Percentiles rank a stretch among this genome's conserved stretches.
phyloP scores from a whole-genome alignment of 1,140 invertebrate species.

The Nasonia giraulti region DNA sequence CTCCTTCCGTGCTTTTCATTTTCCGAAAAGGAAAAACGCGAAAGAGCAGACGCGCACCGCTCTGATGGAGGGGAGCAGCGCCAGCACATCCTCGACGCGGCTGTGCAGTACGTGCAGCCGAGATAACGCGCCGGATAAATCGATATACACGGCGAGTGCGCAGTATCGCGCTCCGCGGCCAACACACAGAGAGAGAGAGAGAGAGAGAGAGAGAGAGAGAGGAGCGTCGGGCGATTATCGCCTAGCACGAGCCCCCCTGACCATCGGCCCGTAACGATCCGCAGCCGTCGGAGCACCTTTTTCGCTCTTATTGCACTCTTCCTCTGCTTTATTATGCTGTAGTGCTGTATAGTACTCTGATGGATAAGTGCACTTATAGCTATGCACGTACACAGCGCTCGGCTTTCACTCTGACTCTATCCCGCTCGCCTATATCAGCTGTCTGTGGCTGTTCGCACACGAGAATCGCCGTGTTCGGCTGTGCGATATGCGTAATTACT shows the following conservation, averaged over 20 bases:
- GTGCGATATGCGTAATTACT: not conserved
- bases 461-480: not conserved
- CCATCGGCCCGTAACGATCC: not conserved
- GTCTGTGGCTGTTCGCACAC: not conserved
- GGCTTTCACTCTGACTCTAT: not conserved
- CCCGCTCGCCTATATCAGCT: not conserved
- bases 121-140: conserved; percentile 10
- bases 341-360: not conserved
- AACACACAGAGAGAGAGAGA: not conserved
- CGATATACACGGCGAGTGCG: conserved; percentile 10
- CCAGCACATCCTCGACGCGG: not conserved
- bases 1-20: no score
- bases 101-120: not conserved
- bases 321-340: not conserved
- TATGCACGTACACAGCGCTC: not conserved
- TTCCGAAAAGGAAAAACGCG: no score
- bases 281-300: not conserved
- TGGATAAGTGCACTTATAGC: not conserved
- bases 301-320: not conserved
- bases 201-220: not conserved
- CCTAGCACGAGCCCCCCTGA: not conserved
- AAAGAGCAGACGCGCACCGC: not conserved
- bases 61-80: not conserved
- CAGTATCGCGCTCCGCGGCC: not conserved
- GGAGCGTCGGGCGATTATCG: not conserved